Base-by-base conservation (phyloP, 2,797 vertebrate species). In the Glossophaga mutica region DNA sequence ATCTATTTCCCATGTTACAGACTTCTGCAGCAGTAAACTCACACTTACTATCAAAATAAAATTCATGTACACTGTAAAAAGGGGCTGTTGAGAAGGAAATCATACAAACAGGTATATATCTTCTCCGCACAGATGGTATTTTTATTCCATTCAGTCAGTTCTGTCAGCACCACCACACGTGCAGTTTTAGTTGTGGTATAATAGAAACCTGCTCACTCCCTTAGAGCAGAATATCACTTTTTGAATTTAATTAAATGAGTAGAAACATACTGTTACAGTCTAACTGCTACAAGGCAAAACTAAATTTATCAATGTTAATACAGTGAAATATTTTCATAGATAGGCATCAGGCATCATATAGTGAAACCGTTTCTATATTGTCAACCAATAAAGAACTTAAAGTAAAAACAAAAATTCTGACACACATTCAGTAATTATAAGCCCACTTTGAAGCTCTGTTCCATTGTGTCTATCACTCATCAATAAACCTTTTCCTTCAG, bases 31-130 rank as follows among this genome's bases (percentile, higher is more conserved):
- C 95, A 95, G 82, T 96, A 94, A 98, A 95, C 87, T 95, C 94
- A 96, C 73, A 96, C 84, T 95, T 98, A 96, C 95, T 96, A 92
- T 96, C 3, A 29, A 96, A 93, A 96, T 96, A 97, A 96, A 97
- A 96, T 94, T 90, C 96, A 96, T 77, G 96, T 97, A 94, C 97
- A 86, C 94, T 94, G 96, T 97, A 94, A 97, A 97, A 97, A 96
- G 94, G 78, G 88, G 68, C 81, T 96, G 90, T 84, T 94, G 97
- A 96, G 90, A 87, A 95, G 95, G 90, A 96, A 96, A 94, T 78
- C 91, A 87, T 67, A 94, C 62, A 62, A 97, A 93, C 92, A 95
- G 97, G 96, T 96, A 96, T 76, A 52, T n/a, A 87, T 90, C 93
- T 96, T 96, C 83, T 95, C 91, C 67, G 89, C 87, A 92, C 95